Evolutionary conservation across 2,888 invertebrate species (phyloP).

Genomic region (Chaetogeoica ovagalla): DNA sequence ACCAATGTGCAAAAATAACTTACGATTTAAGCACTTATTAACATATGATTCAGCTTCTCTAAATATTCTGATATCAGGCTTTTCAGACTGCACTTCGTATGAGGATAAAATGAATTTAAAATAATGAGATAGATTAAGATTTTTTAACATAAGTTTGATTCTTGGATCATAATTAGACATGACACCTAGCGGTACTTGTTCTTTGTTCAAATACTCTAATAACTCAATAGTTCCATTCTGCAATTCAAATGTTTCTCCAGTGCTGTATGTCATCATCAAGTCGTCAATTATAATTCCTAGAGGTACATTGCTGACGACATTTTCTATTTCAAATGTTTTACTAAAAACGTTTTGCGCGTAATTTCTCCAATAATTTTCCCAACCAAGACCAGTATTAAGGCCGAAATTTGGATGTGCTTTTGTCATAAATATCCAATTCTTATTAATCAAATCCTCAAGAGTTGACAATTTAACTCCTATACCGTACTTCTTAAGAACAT

Average conservation of each 20-base stretch:
- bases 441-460: constrained; percentile 67
- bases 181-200: constrained; percentile 68
- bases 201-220: constrained; percentile 65
- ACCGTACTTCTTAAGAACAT: constrained; percentile 72
- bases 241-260: constrained; percentile 73
- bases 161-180: constrained; percentile 90
- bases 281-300: constrained; percentile 60
- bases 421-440: constrained; percentile 69
- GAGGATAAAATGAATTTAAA: constrained; percentile 83
- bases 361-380: constrained; percentile 82
- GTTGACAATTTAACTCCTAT: constrained; percentile 66
- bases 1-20: constrained; percentile 80
- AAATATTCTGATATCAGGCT: constrained; percentile 78
- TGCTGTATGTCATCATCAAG: constrained; percentile 72
- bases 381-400: constrained; percentile 67
- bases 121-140: constrained; percentile 69
- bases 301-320: constrained; percentile 55
- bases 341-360: constrained; percentile 64
- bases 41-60: constrained; percentile 64
- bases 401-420: constrained; percentile 81
- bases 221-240: constrained; percentile 69
- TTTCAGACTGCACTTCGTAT: constrained; percentile 72
- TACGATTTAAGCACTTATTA: constrained; percentile 61
- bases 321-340: constrained; percentile 24
- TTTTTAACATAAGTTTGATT: constrained; percentile 69